phyloP scores from a whole-genome alignment of 2,797 vertebrate species.

The Myotis findleyi region DNA sequence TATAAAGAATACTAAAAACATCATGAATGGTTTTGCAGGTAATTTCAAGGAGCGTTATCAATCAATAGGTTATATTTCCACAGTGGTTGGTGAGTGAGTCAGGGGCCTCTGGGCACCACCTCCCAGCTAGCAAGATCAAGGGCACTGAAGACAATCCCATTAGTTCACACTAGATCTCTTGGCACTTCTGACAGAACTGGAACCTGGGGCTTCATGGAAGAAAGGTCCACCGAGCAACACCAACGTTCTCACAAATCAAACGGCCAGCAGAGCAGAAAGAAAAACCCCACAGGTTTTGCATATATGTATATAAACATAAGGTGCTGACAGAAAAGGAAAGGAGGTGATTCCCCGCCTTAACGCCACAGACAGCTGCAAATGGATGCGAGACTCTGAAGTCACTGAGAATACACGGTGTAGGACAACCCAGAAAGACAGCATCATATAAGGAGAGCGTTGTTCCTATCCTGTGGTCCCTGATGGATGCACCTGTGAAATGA shows the following conservation, averaged over 20 bases:
- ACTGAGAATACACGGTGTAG: not conserved
- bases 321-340: not conserved
- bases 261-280: not conserved
- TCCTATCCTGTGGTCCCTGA: not conserved
- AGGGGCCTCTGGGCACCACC: rapidly evolving
- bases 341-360: not conserved
- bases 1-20: not conserved
- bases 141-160: not conserved
- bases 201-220: not conserved
- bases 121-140: too few species aligned
- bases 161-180: not conserved
- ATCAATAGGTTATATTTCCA: not conserved
- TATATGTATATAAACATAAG: not conserved
- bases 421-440: not conserved
- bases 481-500: rapidly evolving
- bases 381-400: rapidly evolving
- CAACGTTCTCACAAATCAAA: not conserved
- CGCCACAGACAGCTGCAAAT: not conserved
- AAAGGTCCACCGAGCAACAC: not conserved
- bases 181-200: not conserved
- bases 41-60: not conserved
- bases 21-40: not conserved
- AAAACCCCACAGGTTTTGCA: not conserved
- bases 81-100: not conserved
- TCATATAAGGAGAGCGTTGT: not conserved